Evolutionary conservation across 2,797 vertebrate species (phyloP).

Genomic region (Enteromius viviparus): DNA sequence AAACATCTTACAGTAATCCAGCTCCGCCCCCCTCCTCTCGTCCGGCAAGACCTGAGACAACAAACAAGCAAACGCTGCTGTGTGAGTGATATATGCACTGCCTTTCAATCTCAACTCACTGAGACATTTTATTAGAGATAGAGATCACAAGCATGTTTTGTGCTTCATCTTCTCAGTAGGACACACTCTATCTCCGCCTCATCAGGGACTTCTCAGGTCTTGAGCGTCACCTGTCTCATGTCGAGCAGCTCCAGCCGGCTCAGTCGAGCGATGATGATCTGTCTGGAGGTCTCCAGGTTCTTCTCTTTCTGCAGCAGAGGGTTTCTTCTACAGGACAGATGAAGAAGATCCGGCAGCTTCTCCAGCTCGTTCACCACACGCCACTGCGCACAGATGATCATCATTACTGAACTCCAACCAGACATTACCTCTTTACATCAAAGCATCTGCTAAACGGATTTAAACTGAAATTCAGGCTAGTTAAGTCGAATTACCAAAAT

Average conservation of each 20-base stretch:
- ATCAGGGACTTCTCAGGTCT: not conserved
- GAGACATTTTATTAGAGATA: too few species aligned
- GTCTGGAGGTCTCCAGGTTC: slow-evolving; percentile 75
- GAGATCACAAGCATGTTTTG: too few species aligned
- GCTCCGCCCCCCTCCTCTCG: slow-evolving; percentile 89
- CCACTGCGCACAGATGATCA: slow-evolving; percentile 78
- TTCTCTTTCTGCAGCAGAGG: slow-evolving; percentile 75
- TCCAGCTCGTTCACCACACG: slow-evolving; percentile 85
- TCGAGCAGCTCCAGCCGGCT: slow-evolving; percentile 80
- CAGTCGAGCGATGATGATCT: slow-evolving; percentile 88
- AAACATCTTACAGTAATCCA: slow-evolving; percentile 92
- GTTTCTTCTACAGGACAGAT: slow-evolving; percentile 82
- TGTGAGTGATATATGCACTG: too few species aligned
- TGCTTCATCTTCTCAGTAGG: too few species aligned
- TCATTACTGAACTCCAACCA: too few species aligned
- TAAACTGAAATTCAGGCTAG: too few species aligned
- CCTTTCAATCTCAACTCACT: too few species aligned
- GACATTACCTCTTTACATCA: too few species aligned
- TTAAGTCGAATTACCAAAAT: too few species aligned
- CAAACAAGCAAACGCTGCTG: not conserved
- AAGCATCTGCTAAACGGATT: too few species aligned
- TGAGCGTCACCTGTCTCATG: slow-evolving; percentile 57
- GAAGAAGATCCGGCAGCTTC: slow-evolving; percentile 79
- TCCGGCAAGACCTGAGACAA: slow-evolving; percentile 75
- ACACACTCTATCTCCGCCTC: not conserved